A percentile compares a stretch with the other conserved stretches of the same genome.
phyloP scores from a whole-genome alignment of 2,797 vertebrate species.

The Melanotaenia parkinsoni region DNA sequence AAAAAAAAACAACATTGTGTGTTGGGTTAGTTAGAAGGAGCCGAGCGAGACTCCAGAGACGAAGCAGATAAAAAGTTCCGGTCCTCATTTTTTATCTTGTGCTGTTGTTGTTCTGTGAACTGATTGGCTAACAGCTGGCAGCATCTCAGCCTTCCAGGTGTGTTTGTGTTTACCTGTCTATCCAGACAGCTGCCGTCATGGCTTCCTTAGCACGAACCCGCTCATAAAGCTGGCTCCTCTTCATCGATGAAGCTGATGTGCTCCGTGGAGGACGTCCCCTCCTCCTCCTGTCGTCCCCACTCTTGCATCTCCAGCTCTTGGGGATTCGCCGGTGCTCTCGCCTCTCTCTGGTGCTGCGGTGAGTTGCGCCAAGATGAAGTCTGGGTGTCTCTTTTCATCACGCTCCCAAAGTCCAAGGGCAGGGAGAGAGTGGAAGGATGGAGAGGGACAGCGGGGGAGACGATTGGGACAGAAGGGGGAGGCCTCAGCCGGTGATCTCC shows the following conservation, averaged over 20 bases:
- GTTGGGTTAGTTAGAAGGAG: conserved; percentile 5
- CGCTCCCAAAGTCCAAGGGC: conserved; percentile 58
- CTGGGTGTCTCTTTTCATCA: conserved; percentile 20
- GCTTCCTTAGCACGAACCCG: background rate
- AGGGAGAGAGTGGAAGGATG: conserved; percentile 62
- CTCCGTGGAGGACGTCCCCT: conserved; percentile 68
- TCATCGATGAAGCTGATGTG: conserved; percentile 87
- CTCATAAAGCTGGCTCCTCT: conserved; percentile 82
- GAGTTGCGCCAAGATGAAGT: conserved; percentile 52
- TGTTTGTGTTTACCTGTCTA: conserved; percentile 17
- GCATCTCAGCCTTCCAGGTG: conserved; percentile 1
- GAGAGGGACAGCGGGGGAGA: conserved; percentile 28
- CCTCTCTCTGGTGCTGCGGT: conserved; percentile 15
- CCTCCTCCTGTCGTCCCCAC: conserved; percentile 57
- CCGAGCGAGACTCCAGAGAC: background rate
- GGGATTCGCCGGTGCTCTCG: conserved; percentile 14
- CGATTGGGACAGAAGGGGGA: conserved; percentile 5
- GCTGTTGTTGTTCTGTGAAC: conserved; percentile 27
- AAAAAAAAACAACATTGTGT: conserved; percentile 4
- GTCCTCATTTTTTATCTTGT: conserved; percentile 23
- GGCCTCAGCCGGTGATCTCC: conserved; percentile 56
- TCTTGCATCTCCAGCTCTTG: conserved; percentile 85
- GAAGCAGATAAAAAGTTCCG: conserved; percentile 2
- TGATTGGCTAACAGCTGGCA: conserved; percentile 12
- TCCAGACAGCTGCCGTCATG: background rate